Conservation (phyloP, 2,113 vertebrate genomes). For the Pachycephala philippinensis region DNA sequence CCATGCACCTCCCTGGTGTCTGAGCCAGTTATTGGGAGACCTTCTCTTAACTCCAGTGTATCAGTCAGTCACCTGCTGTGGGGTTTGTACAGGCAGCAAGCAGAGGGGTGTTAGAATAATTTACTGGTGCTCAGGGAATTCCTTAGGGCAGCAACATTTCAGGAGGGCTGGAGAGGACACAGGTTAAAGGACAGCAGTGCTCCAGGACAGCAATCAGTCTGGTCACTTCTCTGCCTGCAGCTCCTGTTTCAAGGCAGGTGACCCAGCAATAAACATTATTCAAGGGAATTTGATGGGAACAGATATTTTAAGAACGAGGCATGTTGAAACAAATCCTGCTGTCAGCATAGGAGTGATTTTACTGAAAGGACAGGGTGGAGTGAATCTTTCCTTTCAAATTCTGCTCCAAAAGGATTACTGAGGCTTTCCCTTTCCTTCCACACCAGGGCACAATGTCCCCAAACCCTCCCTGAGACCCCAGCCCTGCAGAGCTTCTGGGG, state of each 20-base stretch:
- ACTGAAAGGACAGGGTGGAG: not conserved
- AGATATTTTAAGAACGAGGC: not conserved
- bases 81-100: not conserved
- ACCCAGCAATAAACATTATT: not conserved
- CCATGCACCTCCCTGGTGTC: rapidly evolving
- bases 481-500: not conserved
- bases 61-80: not conserved
- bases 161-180: not conserved
- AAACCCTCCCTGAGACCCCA: not conserved
- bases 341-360: not conserved
- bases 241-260: not conserved
- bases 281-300: not conserved
- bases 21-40: not conserved
- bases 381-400: not conserved
- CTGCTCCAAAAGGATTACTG: not conserved
- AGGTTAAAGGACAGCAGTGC: not conserved
- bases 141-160: not conserved
- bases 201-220: not conserved
- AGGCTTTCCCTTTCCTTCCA: not conserved
- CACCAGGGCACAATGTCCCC: rapidly evolving
- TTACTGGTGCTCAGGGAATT: not conserved
- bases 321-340: not conserved
- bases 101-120: not conserved
- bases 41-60: not conserved
- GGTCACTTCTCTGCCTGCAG: not conserved